Evolutionary conservation across 2,888 invertebrate genomes (phyloP).

Genomic region (Dolichopus griseipennis): DNA sequence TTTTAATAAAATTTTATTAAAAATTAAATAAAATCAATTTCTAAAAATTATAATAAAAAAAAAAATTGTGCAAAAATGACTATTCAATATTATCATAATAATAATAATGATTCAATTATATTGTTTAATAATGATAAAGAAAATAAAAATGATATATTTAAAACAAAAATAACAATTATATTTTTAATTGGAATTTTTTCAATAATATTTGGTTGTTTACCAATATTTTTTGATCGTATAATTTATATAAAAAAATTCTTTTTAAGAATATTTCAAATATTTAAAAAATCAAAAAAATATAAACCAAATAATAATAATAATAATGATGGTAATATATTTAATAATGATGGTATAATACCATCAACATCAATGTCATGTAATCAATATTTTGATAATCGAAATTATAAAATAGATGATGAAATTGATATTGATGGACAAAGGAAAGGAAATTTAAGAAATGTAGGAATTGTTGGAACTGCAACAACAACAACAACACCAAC

Average conservation of each 20-base stretch:
- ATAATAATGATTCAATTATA: not conserved
- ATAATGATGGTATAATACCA: not conserved
- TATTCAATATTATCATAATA: not conserved
- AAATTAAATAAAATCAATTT: not conserved
- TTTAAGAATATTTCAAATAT: constrained; percentile 5
- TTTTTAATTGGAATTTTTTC: constrained; percentile 10
- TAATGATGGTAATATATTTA: no score
- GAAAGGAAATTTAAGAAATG: no score
- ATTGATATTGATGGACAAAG: no score
- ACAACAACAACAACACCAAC: no score
- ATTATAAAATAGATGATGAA: no score
- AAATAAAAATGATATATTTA: constrained; percentile 1
- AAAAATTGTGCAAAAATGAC: not conserved
- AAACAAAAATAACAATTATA: constrained; percentile 7
- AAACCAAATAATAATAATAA: not conserved
- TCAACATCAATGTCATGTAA: not conserved
- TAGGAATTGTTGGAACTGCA: no score
- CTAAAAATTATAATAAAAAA: not conserved
- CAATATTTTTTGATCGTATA: constrained; percentile 9
- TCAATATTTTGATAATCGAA: no score
- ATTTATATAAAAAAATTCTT: not conserved
- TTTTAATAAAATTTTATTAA: not conserved
- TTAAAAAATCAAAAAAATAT: not conserved
- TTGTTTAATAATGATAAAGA: not conserved
- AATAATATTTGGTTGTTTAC: constrained; percentile 9